Base-by-base conservation (phyloP, 2,888 invertebrate species). In the Sepiola atlantica region DNA sequence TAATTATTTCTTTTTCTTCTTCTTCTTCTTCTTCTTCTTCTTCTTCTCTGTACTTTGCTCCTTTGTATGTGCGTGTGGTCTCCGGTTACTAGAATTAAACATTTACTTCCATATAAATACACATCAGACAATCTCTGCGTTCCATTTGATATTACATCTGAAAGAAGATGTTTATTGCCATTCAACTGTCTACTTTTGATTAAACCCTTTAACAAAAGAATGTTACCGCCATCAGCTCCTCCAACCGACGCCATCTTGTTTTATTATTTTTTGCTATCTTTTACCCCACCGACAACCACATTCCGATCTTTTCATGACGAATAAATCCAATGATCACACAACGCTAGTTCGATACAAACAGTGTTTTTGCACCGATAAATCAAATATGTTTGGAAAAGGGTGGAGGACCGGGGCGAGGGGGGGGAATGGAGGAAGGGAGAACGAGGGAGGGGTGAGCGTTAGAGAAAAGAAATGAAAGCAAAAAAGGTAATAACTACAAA, bases 101-200 rank as follows among this genome's bases (percentile, higher is more conserved):
- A 77, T n/a, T 77, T 77, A 77, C 77, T 77, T 77, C 16, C 16
- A 77, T 32, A 77, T 77, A 77, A 77, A 77, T 77, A 77, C n/a
- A 77, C 32, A 77, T 16, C 14, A n/a, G 16, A n/a, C 45, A 77
- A 77, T 77, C 77, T n/a, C 77, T n/a, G 32, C n/a, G 14, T 77
- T 77, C 77, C 32, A n/a, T 77, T 77, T 77, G n/a, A 77, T 77
- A 77, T 77, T 77, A 77, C 77, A 77, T n/a, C 77, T 16, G n/a
- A 14, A 77, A 77, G 77, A 77, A 32, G 77, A 77, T 77, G 77
- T 77, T 77, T 77, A 77, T 77, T 77, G 77, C 77, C 77, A 77
- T 32, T 77, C 77, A 77, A 77, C 77, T 77, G 77, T 77, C 77
- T 77, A 77, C 77, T 77, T 77, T 32, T 77, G 77, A 77, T 77